phyloP scores from a whole-genome alignment of 1,140 invertebrate genomes.

The Oreohelix idahoensis region DNA sequence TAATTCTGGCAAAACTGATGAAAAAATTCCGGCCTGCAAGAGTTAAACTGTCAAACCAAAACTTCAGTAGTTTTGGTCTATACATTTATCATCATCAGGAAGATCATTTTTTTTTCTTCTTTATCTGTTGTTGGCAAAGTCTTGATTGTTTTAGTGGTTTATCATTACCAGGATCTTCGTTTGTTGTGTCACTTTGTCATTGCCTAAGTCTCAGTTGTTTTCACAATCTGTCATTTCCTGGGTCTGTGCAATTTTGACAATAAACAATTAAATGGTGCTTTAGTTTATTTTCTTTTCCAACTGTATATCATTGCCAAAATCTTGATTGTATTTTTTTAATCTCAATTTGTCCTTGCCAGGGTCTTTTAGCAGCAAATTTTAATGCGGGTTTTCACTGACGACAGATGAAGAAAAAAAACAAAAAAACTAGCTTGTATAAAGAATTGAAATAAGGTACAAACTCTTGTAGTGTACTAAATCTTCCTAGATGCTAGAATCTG shows the following conservation, averaged over 20 bases:
- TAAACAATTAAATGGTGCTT: not conserved
- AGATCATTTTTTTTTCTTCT: too few species aligned
- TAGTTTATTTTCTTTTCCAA: not conserved
- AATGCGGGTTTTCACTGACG: conserved; percentile 31
- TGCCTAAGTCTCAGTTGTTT: too few species aligned
- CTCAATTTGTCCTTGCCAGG: conserved; percentile 30
- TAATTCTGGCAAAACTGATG: too few species aligned
- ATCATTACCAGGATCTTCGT: not conserved
- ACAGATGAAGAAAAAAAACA: conserved; percentile 1
- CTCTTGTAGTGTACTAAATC: not conserved
- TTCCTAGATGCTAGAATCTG: not conserved
- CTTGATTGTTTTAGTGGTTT: not conserved
- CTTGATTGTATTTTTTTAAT: conserved; percentile 15
- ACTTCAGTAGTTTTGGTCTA: too few species aligned
- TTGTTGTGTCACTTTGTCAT: not conserved
- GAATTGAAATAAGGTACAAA: conserved; percentile 7
- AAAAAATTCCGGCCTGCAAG: too few species aligned
- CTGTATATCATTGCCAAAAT: not conserved
- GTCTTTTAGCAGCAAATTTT: conserved; percentile 30
- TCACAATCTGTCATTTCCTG: too few species aligned
- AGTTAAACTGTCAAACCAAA: too few species aligned
- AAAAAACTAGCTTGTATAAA: conserved; percentile 17
- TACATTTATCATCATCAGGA: too few species aligned
- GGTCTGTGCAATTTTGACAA: not conserved
- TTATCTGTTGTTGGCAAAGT: too few species aligned